Evolutionary conservation across 2,888 invertebrate species (phyloP), one percentile per base, ranked within the genome.

Genomic region (Silvanus unidentatus): DNA sequence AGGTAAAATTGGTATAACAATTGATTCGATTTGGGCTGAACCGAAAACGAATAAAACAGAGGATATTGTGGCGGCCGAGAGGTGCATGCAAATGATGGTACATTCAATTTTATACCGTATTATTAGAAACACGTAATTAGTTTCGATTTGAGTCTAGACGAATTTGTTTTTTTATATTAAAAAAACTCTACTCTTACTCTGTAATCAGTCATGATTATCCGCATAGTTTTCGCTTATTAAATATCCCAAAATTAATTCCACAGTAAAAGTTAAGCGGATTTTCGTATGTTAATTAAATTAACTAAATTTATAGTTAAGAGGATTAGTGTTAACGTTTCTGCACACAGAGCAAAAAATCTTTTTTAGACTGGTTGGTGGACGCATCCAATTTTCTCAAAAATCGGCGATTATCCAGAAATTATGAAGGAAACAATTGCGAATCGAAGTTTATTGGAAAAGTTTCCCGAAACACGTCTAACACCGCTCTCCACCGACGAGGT

Each of bases 1-100:
- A 80, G 82, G 82, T 14, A 74, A 70, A 67, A 67, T 82, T 43
- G 80, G 81, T 14, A 75, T 83, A 29, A 77, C 77, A 0, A 60
- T 80, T 14, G 76, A 78, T 52, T 69, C 75, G 1, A 72, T 73
- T 54, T 80, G 77, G 75, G 75, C 73, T 11, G 75, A 78, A 54
- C 78, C 81, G 2, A 72, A 73, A 58, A 70, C 75, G 30, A 60
- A 66, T 15, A 66, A 65, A 0, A 66, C 67, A n/a, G 73, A 73
- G 40, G 80, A 82, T 48, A 51, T 64, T 1, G 71, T 72, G 37
- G 80, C 79, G 1, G 75, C 77, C 1, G 75, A 79, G 32, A 64
- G 74, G 58, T 76, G 75, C 55, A 65, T 77, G 49, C 75, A 79
- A 59, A 77, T 80, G 73, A 70, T 72, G 54, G 80, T 81, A 57